Evolutionary conservation across 2,797 vertebrate genomes (phyloP).

Genomic region (Chiloscyllium punctatum): DNA sequence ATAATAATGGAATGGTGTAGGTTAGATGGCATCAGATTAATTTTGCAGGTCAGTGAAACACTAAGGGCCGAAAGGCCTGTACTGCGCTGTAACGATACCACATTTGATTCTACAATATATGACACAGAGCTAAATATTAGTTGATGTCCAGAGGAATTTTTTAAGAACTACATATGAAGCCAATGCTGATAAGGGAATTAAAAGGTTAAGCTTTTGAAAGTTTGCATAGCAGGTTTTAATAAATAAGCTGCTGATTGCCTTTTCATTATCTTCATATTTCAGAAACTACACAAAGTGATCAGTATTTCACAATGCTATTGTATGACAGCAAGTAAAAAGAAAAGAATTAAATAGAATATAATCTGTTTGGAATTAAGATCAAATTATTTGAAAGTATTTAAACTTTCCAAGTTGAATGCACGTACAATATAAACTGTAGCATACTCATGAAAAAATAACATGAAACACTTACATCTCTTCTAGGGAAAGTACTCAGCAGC

Average conservation of each 20-base stretch:
- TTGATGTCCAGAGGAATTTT: background rate
- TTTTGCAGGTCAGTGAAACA: too few relatives aligned
- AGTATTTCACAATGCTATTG: background rate
- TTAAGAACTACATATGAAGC: background rate
- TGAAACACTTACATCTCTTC: slow-evolving; percentile 87
- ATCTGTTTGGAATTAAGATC: background rate
- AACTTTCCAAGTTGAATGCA: background rate
- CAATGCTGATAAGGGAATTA: background rate
- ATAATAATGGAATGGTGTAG: too few relatives aligned
- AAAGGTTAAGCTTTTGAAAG: background rate
- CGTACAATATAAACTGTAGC: background rate
- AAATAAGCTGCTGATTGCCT: background rate
- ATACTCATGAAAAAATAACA: background rate
- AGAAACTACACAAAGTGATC: background rate
- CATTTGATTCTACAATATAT: too few relatives aligned
- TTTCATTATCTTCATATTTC: background rate
- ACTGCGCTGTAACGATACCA: too few relatives aligned
- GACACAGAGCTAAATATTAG: background rate
- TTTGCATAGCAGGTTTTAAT: background rate
- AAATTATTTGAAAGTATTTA: background rate
- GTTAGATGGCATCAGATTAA: too few relatives aligned
- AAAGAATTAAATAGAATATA: background rate
- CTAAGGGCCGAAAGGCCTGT: too few relatives aligned
- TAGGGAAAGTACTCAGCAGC: slow-evolving; percentile 96
- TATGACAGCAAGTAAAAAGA: background rate